Evolutionary conservation across 2,888 invertebrate genomes (phyloP).

Genomic region (Amphimallon solstitiale): DNA sequence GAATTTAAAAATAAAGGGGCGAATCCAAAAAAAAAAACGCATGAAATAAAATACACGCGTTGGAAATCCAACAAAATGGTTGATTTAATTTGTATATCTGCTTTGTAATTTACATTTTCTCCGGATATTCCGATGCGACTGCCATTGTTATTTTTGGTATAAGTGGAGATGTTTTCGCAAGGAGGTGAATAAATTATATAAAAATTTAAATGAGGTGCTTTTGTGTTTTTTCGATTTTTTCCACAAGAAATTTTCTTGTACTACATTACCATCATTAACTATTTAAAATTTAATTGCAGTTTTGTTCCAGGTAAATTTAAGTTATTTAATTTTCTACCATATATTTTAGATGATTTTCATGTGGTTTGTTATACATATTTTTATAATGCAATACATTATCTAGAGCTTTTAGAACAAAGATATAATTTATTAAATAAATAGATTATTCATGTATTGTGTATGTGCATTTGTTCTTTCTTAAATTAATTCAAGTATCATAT

Average conservation of each 20-base stretch:
- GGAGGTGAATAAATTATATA: slow-evolving; percentile 17
- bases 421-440: no score
- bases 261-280: no score
- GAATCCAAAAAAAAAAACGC: background rate
- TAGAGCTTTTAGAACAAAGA: no score
- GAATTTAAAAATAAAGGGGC: background rate
- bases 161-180: slow-evolving; percentile 11
- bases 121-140: background rate
- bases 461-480: no score
- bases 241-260: background rate
- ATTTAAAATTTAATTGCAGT: no score
- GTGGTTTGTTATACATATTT: no score
- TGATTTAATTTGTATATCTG: slow-evolving; percentile 15
- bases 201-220: slow-evolving; percentile 14
- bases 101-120: slow-evolving; percentile 22
- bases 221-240: background rate
- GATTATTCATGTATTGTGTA: no score
- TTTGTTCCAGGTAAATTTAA: no score
- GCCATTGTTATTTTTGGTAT: slow-evolving; percentile 6
- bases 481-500: no score
- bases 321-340: no score
- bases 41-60: slow-evolving; percentile 4
- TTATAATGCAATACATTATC: no score
- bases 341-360: no score
- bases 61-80: slow-evolving; percentile 17